Evolutionary conservation across 2,888 invertebrate genomes (phyloP).

Genomic region (Calameuta filiformis): DNA sequence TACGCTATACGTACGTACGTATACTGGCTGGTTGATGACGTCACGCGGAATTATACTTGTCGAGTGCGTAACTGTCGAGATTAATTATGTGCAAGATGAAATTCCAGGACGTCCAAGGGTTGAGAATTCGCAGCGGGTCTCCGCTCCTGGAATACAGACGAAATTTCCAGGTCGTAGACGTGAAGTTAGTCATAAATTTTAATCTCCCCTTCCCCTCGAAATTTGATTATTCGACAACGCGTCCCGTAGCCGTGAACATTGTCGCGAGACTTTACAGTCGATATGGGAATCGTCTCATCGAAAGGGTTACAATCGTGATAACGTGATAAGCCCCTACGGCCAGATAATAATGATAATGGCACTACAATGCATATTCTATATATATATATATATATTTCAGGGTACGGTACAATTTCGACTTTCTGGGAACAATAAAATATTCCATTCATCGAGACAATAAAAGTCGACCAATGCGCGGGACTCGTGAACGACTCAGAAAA

Average conservation of each 20-base stretch:
- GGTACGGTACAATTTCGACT: background rate
- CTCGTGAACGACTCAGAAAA: background rate
- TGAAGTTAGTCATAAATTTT: background rate
- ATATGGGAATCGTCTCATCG: background rate
- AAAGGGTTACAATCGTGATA: background rate
- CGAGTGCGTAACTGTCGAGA: constrained; percentile 54
- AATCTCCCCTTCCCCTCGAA: background rate
- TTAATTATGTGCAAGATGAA: constrained; percentile 61
- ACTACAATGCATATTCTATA: background rate
- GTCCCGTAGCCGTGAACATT: background rate
- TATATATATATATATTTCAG: background rate
- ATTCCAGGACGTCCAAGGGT: constrained; percentile 48
- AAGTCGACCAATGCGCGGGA: background rate
- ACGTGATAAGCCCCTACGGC: background rate
- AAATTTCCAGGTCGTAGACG: background rate
- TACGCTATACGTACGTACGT: constrained; percentile 18
- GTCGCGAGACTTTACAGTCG: background rate
- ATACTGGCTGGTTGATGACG: background rate
- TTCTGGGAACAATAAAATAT: background rate
- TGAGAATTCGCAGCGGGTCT: constrained; percentile 36
- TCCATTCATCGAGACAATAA: background rate
- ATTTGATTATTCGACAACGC: background rate
- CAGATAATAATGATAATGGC: background rate
- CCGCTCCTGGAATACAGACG: background rate
- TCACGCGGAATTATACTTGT: constrained; percentile 48